Evolutionary conservation across 2,797 vertebrate species (phyloP).

Genomic region (Tapera naevia): DNA sequence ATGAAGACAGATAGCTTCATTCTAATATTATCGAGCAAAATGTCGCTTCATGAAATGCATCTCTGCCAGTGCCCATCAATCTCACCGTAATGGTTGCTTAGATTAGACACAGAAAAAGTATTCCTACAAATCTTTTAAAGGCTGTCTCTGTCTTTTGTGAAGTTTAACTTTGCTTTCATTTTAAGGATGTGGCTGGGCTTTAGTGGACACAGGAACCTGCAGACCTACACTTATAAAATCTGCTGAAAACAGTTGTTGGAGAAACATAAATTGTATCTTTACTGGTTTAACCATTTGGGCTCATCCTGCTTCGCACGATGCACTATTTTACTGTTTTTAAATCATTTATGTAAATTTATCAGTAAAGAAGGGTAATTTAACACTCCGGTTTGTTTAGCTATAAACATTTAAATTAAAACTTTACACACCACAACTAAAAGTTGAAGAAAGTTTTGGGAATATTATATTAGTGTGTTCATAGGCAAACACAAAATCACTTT

Average conservation of each 20-base stretch:
- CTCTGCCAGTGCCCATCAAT: constrained; percentile 76
- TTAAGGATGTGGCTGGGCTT: constrained; percentile 55
- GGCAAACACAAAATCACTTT: neutral
- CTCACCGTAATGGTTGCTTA: constrained; percentile 61
- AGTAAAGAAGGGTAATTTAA: neutral
- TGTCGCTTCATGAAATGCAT: constrained; percentile 70
- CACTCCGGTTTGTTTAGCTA: neutral
- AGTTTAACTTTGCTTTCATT: constrained; percentile 74
- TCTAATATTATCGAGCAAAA: constrained; percentile 64
- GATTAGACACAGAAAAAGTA: constrained; percentile 73
- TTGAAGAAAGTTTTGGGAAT: neutral
- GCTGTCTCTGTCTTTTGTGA: constrained; percentile 71
- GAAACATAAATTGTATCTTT: constrained; percentile 55
- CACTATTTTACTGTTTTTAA: neutral
- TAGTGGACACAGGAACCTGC: neutral
- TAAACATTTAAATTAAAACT: neutral
- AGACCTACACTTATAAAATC: constrained; percentile 45
- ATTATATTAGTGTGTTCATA: neutral
- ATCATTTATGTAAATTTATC: neutral
- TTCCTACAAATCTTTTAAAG: constrained; percentile 76
- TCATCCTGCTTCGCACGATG: neutral
- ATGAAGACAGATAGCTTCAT: constrained; percentile 81
- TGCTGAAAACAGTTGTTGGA: neutral
- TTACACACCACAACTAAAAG: neutral
- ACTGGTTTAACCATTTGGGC: neutral